A percentile compares a stretch with the other conserved stretches of the same genome.
Evolutionary conservation across 30 jellyfish, hydroid and myxozoan genomes (phyloP).

Genomic region (Cassiopea andromeda): DNA sequence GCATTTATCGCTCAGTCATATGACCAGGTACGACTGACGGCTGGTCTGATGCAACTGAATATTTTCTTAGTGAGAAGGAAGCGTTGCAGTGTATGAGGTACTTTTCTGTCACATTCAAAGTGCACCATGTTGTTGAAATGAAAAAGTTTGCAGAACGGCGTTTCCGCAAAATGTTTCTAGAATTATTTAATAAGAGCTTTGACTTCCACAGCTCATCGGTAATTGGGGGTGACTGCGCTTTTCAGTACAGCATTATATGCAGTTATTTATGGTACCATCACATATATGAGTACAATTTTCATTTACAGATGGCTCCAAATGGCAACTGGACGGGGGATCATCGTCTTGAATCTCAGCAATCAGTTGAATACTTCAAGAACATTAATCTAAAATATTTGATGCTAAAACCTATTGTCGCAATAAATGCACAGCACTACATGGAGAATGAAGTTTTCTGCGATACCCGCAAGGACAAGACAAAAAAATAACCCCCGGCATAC

Average conservation of each 20-base stretch:
- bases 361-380: neutral
- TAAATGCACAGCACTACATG: neutral
- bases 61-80: conserved; percentile 22
- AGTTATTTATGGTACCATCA: conserved; percentile 51
- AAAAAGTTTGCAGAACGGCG: conserved; percentile 26
- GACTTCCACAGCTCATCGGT: neutral
- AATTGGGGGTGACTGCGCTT: neutral
- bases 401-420: neutral
- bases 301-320: conserved; percentile 61
- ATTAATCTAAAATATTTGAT: neutral
- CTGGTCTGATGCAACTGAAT: conserved; percentile 5
- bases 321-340: conserved; percentile 38
- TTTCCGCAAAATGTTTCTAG: conserved; percentile 7
- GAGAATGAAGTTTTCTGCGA: neutral
- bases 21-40: neutral
- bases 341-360: conserved; percentile 13
- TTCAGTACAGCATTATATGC: conserved; percentile 41
- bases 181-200: conserved; percentile 16
- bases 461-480: neutral
- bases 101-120: conserved; percentile 55
- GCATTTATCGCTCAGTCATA: conserved; percentile 1
- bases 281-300: conserved; percentile 59
- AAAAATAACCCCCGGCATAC: neutral
- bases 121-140: conserved; percentile 38
- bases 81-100: neutral